Base-by-base conservation (phyloP, 2,113 vertebrate species). In the Rhinopomastus cyanomelas region DNA sequence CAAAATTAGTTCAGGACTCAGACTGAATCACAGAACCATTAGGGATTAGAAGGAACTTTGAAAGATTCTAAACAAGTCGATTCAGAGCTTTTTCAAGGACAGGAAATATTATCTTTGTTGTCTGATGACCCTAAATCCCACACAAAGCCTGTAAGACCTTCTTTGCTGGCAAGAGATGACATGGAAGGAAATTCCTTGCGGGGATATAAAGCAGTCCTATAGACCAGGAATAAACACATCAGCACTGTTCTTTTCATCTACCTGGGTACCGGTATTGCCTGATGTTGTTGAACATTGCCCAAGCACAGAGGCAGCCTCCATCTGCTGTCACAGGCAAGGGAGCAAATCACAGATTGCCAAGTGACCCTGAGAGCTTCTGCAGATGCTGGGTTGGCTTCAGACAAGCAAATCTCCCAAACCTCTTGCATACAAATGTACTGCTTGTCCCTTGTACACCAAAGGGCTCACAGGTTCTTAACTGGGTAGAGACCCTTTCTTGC, bases 291-390 rank as follows among this genome's bases (percentile, higher is more conserved):
- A 89, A 30, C 8, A 52, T 25, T 29, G 29, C 55, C 26, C 42
- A 30, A 65, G 52, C 67, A 59, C 8, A 0, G 68, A 82, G 66
- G 32, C 80, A 76, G 51, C 27, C 30, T 60, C 68, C 68, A 65
- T 79, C 67, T 90, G 83, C 53, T 86, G 61, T 60, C 16, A 1
- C 3, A 5, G 53, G 57, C 77, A 61, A 74, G 48, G 32, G 44
- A 80, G 26, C 34, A 46, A 76, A 26, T n/a, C 5, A 12, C 27
- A 27, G 61, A 84, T 57, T 34, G 56, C 14, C 3, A 30, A 65
- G 39, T 42, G 37, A 67, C 71, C 66, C 39, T 16, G 0, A 53
- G 37, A 71, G 27, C 62, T 56, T 64, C 39, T 1, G 0, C 1
- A 0, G n/a, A 51, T 29, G 48, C 56, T 46, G 51, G 29, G 29